Conservation (phyloP, 2,797 vertebrate genomes). For the Notamacropus eugenii region DNA sequence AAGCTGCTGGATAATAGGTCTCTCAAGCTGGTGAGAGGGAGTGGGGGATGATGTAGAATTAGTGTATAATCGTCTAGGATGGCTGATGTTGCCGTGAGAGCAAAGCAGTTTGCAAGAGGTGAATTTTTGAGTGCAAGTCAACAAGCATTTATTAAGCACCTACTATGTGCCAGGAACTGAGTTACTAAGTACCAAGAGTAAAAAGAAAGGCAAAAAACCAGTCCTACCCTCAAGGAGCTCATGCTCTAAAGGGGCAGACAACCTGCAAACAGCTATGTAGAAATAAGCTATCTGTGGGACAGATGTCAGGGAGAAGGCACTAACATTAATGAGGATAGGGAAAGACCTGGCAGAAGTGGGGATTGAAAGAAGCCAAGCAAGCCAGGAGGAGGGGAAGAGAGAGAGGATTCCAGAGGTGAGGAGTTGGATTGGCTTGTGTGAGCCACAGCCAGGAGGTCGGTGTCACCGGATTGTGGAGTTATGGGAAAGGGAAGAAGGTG, state of each 20-base stretch:
- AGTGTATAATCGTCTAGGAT: not conserved
- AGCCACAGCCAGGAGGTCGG: not conserved
- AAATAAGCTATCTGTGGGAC: not conserved
- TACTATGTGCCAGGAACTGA: not conserved
- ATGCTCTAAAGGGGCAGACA: not conserved
- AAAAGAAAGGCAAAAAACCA: not conserved
- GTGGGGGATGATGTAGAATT: not conserved
- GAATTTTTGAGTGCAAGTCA: not conserved
- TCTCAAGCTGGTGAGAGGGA: not conserved
- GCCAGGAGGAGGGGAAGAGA: not conserved
- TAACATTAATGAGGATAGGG: not conserved
- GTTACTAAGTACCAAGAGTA: not conserved
- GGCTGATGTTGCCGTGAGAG: not conserved
- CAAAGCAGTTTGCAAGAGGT: not conserved
- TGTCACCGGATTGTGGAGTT: not conserved
- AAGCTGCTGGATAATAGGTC: not conserved
- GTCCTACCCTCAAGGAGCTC: not conserved
- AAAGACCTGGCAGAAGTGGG: not conserved
- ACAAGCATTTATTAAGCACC: not conserved
- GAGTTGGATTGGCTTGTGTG: not conserved
- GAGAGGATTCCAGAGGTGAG: not conserved
- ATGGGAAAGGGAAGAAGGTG: not conserved
- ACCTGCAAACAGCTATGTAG: not conserved
- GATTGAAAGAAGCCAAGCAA: not conserved
- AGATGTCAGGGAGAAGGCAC: not conserved